Evolutionary conservation across 2,797 vertebrate genomes (phyloP).

Genomic region (Enoplosus armatus): DNA sequence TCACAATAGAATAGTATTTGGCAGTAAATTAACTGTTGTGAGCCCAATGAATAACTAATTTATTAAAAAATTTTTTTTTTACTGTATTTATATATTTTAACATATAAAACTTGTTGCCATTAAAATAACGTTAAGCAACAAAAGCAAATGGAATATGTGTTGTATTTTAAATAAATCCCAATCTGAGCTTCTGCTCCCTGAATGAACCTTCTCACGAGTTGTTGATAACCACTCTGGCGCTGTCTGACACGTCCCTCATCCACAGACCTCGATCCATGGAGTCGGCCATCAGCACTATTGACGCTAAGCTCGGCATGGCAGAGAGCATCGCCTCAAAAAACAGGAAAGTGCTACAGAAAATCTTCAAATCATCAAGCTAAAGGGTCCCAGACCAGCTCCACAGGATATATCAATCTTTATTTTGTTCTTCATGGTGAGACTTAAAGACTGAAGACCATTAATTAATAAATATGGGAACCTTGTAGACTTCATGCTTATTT

Average conservation of each 20-base stretch:
- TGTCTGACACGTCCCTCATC: slow-evolving; percentile 40
- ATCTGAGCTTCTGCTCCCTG: slow-evolving; percentile 18
- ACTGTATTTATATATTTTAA: neutral
- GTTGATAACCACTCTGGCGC: slow-evolving; percentile 48
- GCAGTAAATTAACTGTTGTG: slow-evolving; percentile 16
- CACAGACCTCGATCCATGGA: slow-evolving; percentile 49
- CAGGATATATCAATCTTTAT: neutral
- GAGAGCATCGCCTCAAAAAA: slow-evolving; percentile 44
- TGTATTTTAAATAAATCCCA: slow-evolving; percentile 2
- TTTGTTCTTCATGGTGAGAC: neutral
- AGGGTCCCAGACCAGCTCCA: slow-evolving; percentile 12
- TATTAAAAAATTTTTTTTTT: neutral
- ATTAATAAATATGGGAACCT: slow-evolving; percentile 10
- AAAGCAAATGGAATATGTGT: neutral
- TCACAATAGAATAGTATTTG: slow-evolving; percentile 20
- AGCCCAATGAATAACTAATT: neutral
- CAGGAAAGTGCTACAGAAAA: slow-evolving; percentile 25
- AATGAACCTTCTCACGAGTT: slow-evolving; percentile 37
- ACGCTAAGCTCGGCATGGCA: slow-evolving; percentile 47
- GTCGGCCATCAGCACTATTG: slow-evolving; percentile 62
- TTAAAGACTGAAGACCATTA: neutral
- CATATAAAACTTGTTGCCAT: neutral
- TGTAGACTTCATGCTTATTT: slow-evolving; percentile 12
- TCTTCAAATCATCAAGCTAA: slow-evolving; percentile 30
- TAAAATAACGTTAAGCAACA: neutral